These are phyloP conservation scores for Notocelia uddmanniana DNA, from an alignment of 2,888 invertebrate genomes.

Conservation along the genomic window DNA sequence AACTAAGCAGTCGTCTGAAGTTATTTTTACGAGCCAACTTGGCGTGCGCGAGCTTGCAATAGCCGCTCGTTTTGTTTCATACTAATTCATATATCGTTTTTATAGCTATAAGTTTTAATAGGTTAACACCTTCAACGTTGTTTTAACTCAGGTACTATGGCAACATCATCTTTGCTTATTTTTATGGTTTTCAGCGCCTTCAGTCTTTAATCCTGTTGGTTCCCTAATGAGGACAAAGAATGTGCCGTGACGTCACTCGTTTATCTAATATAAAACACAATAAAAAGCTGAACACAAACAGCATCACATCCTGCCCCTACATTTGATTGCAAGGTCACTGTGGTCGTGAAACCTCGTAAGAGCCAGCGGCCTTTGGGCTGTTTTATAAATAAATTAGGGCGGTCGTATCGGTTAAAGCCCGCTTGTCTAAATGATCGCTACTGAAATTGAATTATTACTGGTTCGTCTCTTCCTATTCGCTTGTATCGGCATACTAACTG, in stretches of 20 bases:
- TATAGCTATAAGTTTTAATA: slow-evolving; percentile 47
- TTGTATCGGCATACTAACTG: slow-evolving; percentile 48
- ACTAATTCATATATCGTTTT: slow-evolving; percentile 50
- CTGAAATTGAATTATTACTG: slow-evolving; percentile 74
- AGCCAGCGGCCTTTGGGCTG: slow-evolving; percentile 47
- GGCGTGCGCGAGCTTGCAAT: slow-evolving; percentile 41
- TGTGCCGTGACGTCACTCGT: background rate
- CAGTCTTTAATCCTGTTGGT: background rate
- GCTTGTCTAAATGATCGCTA: slow-evolving; percentile 63
- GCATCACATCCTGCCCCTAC: slow-evolving; percentile 35
- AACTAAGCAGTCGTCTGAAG: slow-evolving; percentile 46
- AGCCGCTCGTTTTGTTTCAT: slow-evolving; percentile 49
- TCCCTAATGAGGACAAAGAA: background rate
- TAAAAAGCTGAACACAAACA: slow-evolving; percentile 44
- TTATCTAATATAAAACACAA: slow-evolving; percentile 21
- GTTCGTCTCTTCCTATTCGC: slow-evolving; percentile 54
- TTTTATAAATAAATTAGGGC: slow-evolving; percentile 65
- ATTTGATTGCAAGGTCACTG: slow-evolving; percentile 21
- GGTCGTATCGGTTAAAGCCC: slow-evolving; percentile 53
- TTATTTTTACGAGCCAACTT: slow-evolving; percentile 56
- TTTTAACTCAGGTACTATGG: background rate
- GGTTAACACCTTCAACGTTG: slow-evolving; percentile 27
- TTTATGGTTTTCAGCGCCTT: background rate
- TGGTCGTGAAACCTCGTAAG: slow-evolving; percentile 33
- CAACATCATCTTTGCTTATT: background rate